phyloP scores from a whole-genome alignment of 2,888 invertebrate species.

The Monopis laevigella region DNA sequence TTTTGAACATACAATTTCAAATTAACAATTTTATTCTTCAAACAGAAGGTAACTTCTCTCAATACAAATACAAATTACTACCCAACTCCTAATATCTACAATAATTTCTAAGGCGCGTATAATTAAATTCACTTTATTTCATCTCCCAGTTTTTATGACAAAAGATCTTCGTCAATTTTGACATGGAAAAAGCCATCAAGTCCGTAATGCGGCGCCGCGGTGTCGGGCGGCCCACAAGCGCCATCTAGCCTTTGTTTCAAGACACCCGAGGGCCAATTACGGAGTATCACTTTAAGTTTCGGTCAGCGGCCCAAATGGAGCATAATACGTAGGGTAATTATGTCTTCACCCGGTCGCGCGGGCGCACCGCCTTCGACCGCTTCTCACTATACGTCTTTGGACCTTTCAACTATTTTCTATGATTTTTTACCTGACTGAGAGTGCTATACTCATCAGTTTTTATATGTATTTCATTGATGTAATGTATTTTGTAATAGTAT shows the following conservation, averaged over 20 bases:
- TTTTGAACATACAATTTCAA: too few relatives aligned
- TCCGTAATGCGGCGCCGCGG: constrained; percentile 52
- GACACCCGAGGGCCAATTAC: constrained; percentile 60
- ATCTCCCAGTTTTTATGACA: constrained; percentile 54
- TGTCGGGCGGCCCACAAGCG: constrained; percentile 47
- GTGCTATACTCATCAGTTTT: too few relatives aligned
- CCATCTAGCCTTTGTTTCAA: constrained; percentile 41
- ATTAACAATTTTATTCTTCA: too few relatives aligned
- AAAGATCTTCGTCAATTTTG: constrained; percentile 66
- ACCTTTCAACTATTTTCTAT: constrained; percentile 1
- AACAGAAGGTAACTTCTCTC: too few relatives aligned
- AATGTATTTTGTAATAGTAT: too few relatives aligned
- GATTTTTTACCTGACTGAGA: not conserved
- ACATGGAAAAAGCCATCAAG: constrained; percentile 67
- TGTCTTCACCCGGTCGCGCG: constrained; percentile 40
- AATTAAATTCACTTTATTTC: constrained; percentile 41
- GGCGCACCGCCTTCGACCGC: constrained; percentile 14
- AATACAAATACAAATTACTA: too few relatives aligned
- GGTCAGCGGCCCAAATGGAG: constrained; percentile 56
- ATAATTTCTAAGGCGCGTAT: constrained; percentile 9
- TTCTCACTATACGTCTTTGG: constrained; percentile 28
- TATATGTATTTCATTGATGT: too few relatives aligned
- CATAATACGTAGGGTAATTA: constrained; percentile 65
- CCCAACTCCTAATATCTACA: constrained; percentile 1
- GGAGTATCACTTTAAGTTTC: constrained; percentile 57